Evolutionary conservation across 2,888 invertebrate genomes (phyloP), one percentile per base, ranked within the genome.

Genomic region (Pyrgus malvae): DNA sequence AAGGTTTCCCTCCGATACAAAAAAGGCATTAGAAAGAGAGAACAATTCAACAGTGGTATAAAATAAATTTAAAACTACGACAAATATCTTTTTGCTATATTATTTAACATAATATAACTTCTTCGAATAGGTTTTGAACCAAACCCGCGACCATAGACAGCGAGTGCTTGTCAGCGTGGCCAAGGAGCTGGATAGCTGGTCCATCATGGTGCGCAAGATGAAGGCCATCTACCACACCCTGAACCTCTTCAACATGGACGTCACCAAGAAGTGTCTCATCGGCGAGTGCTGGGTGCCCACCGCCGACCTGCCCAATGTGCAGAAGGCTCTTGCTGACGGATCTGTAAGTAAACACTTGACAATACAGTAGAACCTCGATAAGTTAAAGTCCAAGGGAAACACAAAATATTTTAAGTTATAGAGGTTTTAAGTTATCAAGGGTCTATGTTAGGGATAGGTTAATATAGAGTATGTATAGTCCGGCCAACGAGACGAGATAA

Each of bases 101-200:
- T n/a, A n/a, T n/a, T n/a, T n/a, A n/a, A n/a, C n/a, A n/a, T n/a
- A n/a, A n/a, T 25, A 25, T 2, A 7, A 2, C 9, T 25, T 8
- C 14, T 35, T 14, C 5, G 11, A 38, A 7, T 62, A 95, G 95
- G 97, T 97, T 5, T 84, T 98, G 65, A 95, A 95, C 70, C 97
- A 97, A 91, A 97, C 97, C n/a, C 94, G 95, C 77, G 98, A 98
- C 81, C 98, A 98, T 81, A 92, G 97, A 42, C 96, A 96, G 72
- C 92, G 97, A 31, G 97, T 98, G 0, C 87, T 98, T 29, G 93
- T 94, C 9, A 95, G 95, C 63, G 97, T 98, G 0, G 96, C 97
- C 44, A 97, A 97, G 77, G 96, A 97, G 75, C 90, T 98, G 60
- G 94, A 96, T 60, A 95, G 95, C 75, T 98, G 98, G 98, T 93